These are phyloP conservation scores for Scaptomyza flava DNA, from an alignment of 2,888 invertebrate genomes.

Conservation along the genomic window DNA sequence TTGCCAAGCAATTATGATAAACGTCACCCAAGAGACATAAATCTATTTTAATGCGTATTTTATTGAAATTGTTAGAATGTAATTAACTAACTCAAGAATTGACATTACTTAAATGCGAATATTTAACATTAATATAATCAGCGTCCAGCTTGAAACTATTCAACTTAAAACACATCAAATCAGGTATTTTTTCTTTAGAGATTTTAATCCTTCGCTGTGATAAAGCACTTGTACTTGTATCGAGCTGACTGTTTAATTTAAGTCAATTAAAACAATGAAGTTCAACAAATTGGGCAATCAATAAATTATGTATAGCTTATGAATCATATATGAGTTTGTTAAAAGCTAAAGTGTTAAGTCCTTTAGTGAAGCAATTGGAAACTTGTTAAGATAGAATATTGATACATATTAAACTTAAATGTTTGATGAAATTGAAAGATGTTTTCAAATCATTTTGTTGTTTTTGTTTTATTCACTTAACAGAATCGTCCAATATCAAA, in stretches of 20 bases:
- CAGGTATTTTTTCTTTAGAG: too few species aligned
- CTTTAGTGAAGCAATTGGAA: too few species aligned
- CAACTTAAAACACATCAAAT: neutral
- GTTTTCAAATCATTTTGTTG: too few species aligned
- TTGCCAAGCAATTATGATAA: slow-evolving; percentile 1
- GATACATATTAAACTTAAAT: too few species aligned
- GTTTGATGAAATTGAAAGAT: too few species aligned
- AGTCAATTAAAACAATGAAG: neutral
- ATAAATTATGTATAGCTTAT: neutral
- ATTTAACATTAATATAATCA: neutral
- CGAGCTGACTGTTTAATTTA: neutral
- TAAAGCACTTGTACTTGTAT: too few species aligned
- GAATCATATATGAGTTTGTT: neutral
- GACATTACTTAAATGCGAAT: neutral
- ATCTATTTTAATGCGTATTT: neutral
- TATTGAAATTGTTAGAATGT: neutral
- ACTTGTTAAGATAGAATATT: too few species aligned
- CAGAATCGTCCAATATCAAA: neutral
- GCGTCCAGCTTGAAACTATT: neutral
- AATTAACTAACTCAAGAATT: neutral
- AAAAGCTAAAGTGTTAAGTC: too few species aligned
- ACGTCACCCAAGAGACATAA: neutral
- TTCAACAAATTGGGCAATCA: neutral
- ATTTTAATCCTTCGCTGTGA: too few species aligned
- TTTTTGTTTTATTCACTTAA: neutral